phyloP scores from a whole-genome alignment of 2,797 vertebrate genomes.

The Lophius americanus region DNA sequence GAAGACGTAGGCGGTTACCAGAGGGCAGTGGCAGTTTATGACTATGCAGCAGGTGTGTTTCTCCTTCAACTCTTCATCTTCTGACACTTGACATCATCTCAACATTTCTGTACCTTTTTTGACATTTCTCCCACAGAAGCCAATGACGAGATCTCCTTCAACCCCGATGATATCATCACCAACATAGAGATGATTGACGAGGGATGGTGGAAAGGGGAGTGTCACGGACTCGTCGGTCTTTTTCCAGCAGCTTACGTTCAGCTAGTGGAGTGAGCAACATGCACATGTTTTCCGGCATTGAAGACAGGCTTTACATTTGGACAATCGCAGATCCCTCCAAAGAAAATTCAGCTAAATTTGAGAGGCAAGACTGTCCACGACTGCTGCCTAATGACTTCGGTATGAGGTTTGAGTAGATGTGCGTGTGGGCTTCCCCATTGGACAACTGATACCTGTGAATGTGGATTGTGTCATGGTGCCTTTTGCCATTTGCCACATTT shows the following conservation, averaged over 20 bases:
- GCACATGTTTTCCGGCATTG: neutral
- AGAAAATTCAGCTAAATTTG: too few relatives aligned
- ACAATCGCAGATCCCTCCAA: too few relatives aligned
- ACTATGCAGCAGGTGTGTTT: constrained; percentile 90
- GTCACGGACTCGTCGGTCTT: constrained; percentile 84
- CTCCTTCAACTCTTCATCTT: neutral
- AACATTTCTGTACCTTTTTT: neutral
- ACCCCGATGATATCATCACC: constrained; percentile 88
- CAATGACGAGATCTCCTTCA: constrained; percentile 93
- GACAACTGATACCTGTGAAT: too few relatives aligned
- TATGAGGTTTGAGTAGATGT: too few relatives aligned
- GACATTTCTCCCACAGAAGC: constrained; percentile 81
- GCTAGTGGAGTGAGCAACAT: constrained; percentile 75
- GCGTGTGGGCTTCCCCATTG: too few relatives aligned
- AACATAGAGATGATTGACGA: constrained; percentile 94
- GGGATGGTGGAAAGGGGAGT: constrained; percentile 93
- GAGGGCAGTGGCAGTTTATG: constrained; percentile 88
- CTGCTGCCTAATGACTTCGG: too few relatives aligned
- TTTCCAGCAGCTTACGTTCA: constrained; percentile 92
- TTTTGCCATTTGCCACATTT: too few relatives aligned
- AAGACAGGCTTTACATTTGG: too few relatives aligned
- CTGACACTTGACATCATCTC: neutral
- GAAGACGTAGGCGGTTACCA: constrained; percentile 76
- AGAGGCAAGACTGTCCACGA: too few relatives aligned
- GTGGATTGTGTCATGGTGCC: too few relatives aligned